These are phyloP conservation scores for Caiman crocodilus DNA, from an alignment of 2,797 vertebrate species.

Conservation along the genomic window DNA sequence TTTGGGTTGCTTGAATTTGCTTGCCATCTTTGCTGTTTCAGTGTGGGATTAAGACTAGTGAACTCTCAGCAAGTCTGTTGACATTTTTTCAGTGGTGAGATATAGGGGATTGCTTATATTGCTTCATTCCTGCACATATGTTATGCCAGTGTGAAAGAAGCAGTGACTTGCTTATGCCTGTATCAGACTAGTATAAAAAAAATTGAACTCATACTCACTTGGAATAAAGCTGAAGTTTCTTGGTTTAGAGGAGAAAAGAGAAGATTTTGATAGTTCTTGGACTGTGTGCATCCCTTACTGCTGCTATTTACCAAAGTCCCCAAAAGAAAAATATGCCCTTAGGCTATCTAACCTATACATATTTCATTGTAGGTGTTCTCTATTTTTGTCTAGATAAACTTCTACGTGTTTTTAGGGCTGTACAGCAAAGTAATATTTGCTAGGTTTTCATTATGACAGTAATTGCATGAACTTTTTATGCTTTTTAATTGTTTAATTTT, in stretches of 20 bases:
- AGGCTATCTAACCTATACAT: neutral
- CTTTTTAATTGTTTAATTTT: neutral
- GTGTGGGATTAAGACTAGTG: fast-evolving
- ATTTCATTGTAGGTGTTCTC: neutral
- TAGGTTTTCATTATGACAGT: neutral
- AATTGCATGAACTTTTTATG: neutral
- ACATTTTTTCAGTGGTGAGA: neutral
- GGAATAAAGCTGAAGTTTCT: neutral
- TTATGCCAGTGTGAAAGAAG: neutral
- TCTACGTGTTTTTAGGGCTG: neutral
- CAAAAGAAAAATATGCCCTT: neutral
- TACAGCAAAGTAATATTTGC: neutral
- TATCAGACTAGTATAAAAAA: neutral
- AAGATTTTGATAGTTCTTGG: neutral
- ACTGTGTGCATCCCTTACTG: neutral
- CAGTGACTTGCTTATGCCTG: neutral
- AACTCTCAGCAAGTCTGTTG: neutral
- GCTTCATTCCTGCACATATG: neutral
- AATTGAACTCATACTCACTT: neutral
- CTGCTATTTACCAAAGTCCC: neutral
- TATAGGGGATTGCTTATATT: neutral
- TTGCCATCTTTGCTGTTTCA: neutral
- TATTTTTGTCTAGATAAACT: neutral
- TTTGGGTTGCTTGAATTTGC: neutral
- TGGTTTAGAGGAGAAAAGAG: neutral